phyloP scores from a whole-genome alignment of 1,140 invertebrate genomes.

The Saccostrea echinata region DNA sequence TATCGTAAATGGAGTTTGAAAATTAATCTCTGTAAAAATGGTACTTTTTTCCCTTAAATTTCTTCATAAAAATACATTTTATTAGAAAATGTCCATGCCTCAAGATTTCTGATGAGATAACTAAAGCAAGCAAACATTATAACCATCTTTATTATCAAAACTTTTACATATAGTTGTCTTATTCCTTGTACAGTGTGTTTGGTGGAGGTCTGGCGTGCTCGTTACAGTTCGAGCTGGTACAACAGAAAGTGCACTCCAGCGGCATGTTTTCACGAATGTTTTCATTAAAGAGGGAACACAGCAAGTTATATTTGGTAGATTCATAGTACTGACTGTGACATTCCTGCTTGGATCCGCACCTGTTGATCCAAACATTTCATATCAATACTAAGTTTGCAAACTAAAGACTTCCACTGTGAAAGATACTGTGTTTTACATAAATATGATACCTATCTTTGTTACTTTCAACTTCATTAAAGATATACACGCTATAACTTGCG shows the following conservation, averaged over 20 bases:
- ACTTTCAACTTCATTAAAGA: no score
- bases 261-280: conserved; percentile 6
- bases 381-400: not conserved
- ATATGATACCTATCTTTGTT: no score
- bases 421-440: no score
- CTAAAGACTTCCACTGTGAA: no score
- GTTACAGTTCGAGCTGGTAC: not conserved
- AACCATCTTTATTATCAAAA: not conserved
- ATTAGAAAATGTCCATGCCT: no score
- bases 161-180: not conserved
- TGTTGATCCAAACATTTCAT: not conserved
- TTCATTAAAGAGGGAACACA: not conserved
- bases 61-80: no score
- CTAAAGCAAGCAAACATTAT: not conserved
- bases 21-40: no score
- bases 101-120: not conserved
- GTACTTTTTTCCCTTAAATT: no score
- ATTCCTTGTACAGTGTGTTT: not conserved
- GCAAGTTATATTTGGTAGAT: not conserved
- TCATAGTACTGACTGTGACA: not conserved
- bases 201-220: not conserved
- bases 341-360: conserved; percentile 1
- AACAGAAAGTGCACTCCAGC: not conserved
- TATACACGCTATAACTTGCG: no score
- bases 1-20: no score